These are phyloP conservation scores for Phalloptychus januarius DNA, from an alignment of 2,797 vertebrate genomes.

Conservation along the genomic window DNA sequence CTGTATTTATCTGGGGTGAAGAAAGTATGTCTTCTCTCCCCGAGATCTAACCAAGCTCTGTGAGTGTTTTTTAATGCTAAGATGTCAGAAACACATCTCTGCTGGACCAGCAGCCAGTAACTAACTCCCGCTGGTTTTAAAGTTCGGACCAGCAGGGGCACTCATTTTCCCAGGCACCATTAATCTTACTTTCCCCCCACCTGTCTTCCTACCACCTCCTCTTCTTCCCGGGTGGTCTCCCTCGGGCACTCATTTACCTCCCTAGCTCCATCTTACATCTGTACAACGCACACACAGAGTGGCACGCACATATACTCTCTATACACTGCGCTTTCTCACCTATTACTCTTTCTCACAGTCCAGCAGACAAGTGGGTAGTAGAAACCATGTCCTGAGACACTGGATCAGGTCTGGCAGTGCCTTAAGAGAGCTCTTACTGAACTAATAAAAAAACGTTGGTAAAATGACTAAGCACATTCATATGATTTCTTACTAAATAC, in stretches of 20 bases:
- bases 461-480: conserved; percentile 35
- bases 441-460: conserved; percentile 29
- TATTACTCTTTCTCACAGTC: conserved; percentile 16
- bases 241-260: conserved; percentile 67
- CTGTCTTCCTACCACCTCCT: conserved; percentile 72
- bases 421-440: conserved; percentile 21
- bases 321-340: conserved; percentile 19
- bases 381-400: conserved; percentile 35
- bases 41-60: conserved; percentile 32
- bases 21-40: conserved; percentile 20
- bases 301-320: conserved; percentile 11
- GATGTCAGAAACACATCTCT: conserved; percentile 54
- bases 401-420: conserved; percentile 23
- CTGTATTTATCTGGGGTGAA: conserved; percentile 28
- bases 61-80: conserved; percentile 61
- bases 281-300: conserved; percentile 24
- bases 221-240: conserved; percentile 73
- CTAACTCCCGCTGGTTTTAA: conserved; percentile 73
- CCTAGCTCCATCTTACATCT: conserved; percentile 45
- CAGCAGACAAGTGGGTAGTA: conserved; percentile 26
- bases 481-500: neutral
- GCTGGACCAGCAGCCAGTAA: conserved; percentile 66
- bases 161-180: conserved; percentile 76
- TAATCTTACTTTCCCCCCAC: conserved; percentile 79
- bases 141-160: conserved; percentile 69